These are phyloP conservation scores for Pectinophora gossypiella DNA, from an alignment of 1,140 invertebrate genomes.

Conservation along the genomic window DNA sequence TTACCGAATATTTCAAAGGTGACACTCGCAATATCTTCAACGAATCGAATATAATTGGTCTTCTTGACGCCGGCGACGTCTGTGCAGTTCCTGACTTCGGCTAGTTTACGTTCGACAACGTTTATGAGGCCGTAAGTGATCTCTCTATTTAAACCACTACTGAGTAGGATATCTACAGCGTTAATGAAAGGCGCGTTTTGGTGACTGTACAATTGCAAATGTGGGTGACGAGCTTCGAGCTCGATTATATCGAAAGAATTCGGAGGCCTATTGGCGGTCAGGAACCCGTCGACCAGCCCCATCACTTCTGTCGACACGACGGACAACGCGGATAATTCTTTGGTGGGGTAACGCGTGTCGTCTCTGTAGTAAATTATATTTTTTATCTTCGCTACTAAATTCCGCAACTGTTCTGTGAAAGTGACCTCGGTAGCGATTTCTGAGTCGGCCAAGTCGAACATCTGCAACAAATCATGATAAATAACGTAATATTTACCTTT, in stretches of 20 bases:
- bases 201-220: constrained; percentile 67
- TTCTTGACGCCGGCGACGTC: constrained; percentile 64
- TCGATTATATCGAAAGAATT: constrained; percentile 69
- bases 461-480: too few relatives aligned
- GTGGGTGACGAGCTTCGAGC: constrained; percentile 54
- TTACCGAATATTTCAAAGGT: constrained; percentile 70
- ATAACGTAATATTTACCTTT: too few relatives aligned
- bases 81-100: constrained; percentile 56
- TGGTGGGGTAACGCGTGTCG: constrained; percentile 55
- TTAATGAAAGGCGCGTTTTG: constrained; percentile 69
- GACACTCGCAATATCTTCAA: constrained; percentile 68
- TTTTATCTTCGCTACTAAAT: constrained; percentile 65
- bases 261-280: constrained; percentile 62
- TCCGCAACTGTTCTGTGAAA: constrained; percentile 64
- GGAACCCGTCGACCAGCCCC: constrained; percentile 65
- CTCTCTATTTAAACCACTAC: constrained; percentile 68
- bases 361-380: constrained; percentile 62
- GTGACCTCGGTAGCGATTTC: constrained; percentile 71
- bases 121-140: constrained; percentile 71
- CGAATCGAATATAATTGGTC: constrained; percentile 65
- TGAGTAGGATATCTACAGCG: constrained; percentile 64
- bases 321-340: constrained; percentile 61
- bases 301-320: constrained; percentile 68
- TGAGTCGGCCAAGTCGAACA: constrained; percentile 68
- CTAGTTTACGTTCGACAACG: constrained; percentile 66